Base-by-base conservation (phyloP, 2,113 vertebrate genomes). In the Ammodytes dubius region DNA sequence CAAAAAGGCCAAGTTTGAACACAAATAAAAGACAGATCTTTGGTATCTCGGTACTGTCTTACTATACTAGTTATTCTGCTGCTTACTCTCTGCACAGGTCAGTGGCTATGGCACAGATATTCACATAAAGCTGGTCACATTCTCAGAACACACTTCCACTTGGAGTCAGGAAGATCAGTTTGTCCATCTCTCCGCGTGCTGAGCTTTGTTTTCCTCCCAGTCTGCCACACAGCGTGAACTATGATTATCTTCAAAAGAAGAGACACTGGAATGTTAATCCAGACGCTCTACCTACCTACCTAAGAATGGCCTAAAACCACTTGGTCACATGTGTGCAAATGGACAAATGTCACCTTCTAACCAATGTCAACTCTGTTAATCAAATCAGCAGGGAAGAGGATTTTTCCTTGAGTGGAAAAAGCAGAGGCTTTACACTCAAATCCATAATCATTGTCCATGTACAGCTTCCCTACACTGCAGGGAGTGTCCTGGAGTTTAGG, bases 81-180 rank as follows among this genome's bases (percentile, higher is more conserved):
- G 74, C 73, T 87, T 70, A 81, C 74, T 68, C 57, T 69, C 49
- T 40, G 46, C 58, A 4, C 75, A 81, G 67, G 84, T 87, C 82
- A 78, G 74, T 68, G 69, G 67, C 63, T 61, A 52, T 76, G 74
- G 73, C 54, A 74, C 56, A 64, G 59, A 69, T 68, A 63, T 63
- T 35, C 58, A 69, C 75, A 12, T 57, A 82, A 89, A 89, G 82
- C 90, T 88, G 91, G 87, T 92, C 88, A 88, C 70, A 64, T 66
- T 75, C 77, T 82, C 12, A 50, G 72, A 81, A 83, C 87, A 80
- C 74, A 76, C 73, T 72, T 81, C 53, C 49, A 68, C 43, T 35
- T 27, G 27, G 27, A 27, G 27, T 27, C 27, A 27, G 27, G 27
- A 27, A 27, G 1, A 27, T 27, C 27, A 27, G 53, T 66, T 66